Evolutionary conservation across 1,140 invertebrate genomes (phyloP).

Genomic region (Onthophagus taurus): DNA sequence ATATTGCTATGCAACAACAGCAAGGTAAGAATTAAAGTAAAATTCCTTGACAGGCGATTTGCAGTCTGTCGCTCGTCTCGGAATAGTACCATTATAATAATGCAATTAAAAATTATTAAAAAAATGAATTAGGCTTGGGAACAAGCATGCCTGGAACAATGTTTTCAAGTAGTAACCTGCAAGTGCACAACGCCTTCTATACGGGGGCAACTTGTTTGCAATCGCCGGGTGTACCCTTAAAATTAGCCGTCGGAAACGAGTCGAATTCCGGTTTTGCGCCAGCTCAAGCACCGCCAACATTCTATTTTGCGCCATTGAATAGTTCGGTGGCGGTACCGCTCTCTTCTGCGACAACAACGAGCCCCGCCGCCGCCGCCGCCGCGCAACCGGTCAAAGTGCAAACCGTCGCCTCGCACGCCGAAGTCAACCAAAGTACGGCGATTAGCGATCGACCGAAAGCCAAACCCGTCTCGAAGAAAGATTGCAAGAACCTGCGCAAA

Average conservation of each 20-base stretch:
- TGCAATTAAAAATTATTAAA: too few relatives aligned
- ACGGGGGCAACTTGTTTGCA: slow-evolving; percentile 25
- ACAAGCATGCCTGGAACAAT: slow-evolving; percentile 24
- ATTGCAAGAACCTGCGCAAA: slow-evolving; percentile 49
- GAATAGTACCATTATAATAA: too few relatives aligned
- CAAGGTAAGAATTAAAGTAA: slow-evolving; percentile 22
- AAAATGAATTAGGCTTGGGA: slow-evolving; percentile 24
- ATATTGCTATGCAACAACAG: slow-evolving; percentile 31
- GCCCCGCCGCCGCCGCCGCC: too few relatives aligned
- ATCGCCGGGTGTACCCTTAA: slow-evolving; percentile 20
- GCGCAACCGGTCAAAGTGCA: slow-evolving; percentile 33
- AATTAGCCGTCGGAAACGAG: slow-evolving; percentile 20
- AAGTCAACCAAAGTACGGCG: slow-evolving; percentile 53
- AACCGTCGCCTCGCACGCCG: slow-evolving; percentile 30
- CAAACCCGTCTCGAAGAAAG: slow-evolving; percentile 68
- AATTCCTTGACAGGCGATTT: background rate
- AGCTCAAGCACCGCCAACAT: slow-evolving; percentile 25
- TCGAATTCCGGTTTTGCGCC: slow-evolving; percentile 19
- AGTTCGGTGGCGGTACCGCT: slow-evolving; percentile 19
- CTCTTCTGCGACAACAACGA: slow-evolving; percentile 23
- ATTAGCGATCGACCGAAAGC: slow-evolving; percentile 72
- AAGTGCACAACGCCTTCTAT: slow-evolving; percentile 32
- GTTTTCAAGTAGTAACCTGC: slow-evolving; percentile 25
- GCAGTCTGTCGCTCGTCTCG: too few relatives aligned
- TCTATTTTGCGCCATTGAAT: slow-evolving; percentile 31